These are phyloP conservation scores for Liasis olivaceus DNA, from an alignment of 2,797 vertebrate genomes.

Conservation along the genomic window DNA sequence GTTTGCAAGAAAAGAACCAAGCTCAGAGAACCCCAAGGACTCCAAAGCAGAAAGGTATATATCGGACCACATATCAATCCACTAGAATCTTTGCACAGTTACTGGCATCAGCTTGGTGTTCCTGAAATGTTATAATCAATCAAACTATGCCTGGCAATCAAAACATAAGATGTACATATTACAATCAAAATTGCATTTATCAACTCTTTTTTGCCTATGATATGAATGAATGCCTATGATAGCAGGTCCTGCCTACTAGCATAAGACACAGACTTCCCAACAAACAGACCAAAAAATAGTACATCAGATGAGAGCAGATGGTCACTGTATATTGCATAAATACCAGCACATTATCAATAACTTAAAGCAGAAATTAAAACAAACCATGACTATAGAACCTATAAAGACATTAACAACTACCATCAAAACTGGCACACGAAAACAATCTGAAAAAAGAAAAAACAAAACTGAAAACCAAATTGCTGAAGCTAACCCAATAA, in stretches of 20 bases:
- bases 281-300: background rate
- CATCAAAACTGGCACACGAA: background rate
- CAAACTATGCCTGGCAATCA: background rate
- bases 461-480: background rate
- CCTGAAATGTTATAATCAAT: background rate
- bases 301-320: background rate
- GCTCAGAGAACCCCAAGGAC: no score
- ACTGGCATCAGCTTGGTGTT: background rate
- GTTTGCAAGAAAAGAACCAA: no score
- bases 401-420: background rate
- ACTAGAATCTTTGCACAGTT: background rate
- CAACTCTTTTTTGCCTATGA: background rate
- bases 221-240: background rate
- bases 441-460: background rate
- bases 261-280: background rate
- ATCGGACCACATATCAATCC: background rate
- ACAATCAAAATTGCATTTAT: background rate
- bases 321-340: background rate
- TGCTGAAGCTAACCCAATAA: background rate
- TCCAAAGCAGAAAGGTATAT: background rate
- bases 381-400: background rate
- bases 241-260: background rate
- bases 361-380: background rate
- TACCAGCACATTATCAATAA: background rate
- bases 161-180: background rate